A percentile compares a stretch with the other conserved stretches of the same genome.
These are phyloP conservation scores for Tragelaphus scriptus DNA, from an alignment of 2,113 vertebrate genomes.

Conservation along the genomic window DNA sequence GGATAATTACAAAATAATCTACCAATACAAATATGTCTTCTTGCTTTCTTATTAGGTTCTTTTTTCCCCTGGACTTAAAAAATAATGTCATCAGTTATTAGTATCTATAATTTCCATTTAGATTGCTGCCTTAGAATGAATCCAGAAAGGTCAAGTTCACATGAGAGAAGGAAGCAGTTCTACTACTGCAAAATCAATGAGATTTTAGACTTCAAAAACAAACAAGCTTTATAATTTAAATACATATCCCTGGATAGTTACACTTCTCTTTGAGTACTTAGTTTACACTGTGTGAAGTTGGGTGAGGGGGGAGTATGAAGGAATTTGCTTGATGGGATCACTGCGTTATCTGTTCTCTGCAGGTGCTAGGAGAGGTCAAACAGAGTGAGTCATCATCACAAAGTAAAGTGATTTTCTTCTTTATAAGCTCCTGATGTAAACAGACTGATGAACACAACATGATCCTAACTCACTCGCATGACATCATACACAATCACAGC, in stretches of 20 bases:
- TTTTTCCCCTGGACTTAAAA: background rate
- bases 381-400: conserved; percentile 51
- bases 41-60: background rate
- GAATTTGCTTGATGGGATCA: conserved; percentile 30
- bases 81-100: background rate
- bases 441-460: conserved; percentile 68
- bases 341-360: conserved; percentile 32
- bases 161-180: conserved; percentile 5
- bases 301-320: background rate
- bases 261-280: background rate
- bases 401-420: conserved; percentile 63
- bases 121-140: background rate
- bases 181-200: background rate
- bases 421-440: conserved; percentile 58
- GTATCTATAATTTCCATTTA: background rate
- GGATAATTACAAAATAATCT: conserved; percentile 16
- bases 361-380: conserved; percentile 62
- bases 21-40: conserved; percentile 22
- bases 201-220: background rate
- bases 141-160: conserved; percentile 33
- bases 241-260: background rate
- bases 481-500: conserved; percentile 79
- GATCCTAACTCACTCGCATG: conserved; percentile 75
- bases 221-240: background rate
- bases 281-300: background rate